A percentile compares a stretch with the other conserved stretches of the same genome.
Conservation (phyloP, 2,888 invertebrate species). For the Neoaliturus tenellus region DNA sequence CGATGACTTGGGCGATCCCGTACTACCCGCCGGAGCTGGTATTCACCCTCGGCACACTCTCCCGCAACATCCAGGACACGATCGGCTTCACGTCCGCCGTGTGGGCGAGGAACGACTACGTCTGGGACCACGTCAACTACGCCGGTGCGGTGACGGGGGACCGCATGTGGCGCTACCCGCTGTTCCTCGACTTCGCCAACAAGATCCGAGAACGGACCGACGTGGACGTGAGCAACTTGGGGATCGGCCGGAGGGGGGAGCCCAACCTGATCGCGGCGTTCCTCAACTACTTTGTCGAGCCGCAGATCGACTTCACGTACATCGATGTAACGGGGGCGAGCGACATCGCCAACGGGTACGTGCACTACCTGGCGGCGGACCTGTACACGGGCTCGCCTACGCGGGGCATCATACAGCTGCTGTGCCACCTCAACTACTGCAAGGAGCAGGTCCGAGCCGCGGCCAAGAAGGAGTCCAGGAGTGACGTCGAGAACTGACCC, state of each 20-base stretch:
- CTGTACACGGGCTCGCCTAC: constrained; percentile 67
- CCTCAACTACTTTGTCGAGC: constrained; percentile 58
- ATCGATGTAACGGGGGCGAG: constrained; percentile 61
- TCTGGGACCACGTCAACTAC: constrained; percentile 75
- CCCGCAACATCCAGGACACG: constrained; percentile 32
- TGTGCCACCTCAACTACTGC: constrained; percentile 43
- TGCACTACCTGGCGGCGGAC: constrained; percentile 60
- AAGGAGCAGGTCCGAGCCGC: constrained; percentile 39
- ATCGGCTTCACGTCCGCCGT: constrained; percentile 72
- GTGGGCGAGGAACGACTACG: constrained; percentile 76
- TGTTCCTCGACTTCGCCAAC: constrained; percentile 79
- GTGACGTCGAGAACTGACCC: constrained; percentile 4
- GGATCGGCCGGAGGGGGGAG: constrained; percentile 59
- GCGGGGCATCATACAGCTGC: constrained; percentile 22
- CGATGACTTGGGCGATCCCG: constrained; percentile 73
- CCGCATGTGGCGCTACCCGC: constrained; percentile 82
- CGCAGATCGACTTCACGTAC: constrained; percentile 60
- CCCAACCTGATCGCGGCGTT: constrained; percentile 62
- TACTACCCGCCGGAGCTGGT: constrained; percentile 78
- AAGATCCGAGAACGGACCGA: constrained; percentile 70
- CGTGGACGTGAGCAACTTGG: constrained; percentile 60
- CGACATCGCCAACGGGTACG: constrained; percentile 69
- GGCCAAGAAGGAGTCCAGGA: neutral
- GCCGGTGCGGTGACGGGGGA: constrained; percentile 79
- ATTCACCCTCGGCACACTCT: constrained; percentile 83